phyloP scores from a whole-genome alignment of 2,113 vertebrate genomes.

The Nothocercus julius region DNA sequence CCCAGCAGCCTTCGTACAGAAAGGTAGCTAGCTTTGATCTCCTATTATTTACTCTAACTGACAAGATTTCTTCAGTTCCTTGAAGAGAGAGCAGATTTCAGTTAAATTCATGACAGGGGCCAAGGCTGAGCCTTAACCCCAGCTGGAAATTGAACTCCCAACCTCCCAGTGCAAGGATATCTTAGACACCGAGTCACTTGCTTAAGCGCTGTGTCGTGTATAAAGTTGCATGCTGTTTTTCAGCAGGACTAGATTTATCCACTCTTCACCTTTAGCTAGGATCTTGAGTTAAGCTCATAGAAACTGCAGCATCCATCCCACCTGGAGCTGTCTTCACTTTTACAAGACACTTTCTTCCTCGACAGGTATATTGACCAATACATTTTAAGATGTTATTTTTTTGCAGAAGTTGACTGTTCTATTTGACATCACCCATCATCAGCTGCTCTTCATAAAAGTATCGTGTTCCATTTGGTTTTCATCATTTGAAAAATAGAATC shows the following conservation, averaged over 20 bases:
- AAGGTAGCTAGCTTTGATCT: slow-evolving; percentile 50
- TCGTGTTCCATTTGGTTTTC: background rate
- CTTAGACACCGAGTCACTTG: background rate
- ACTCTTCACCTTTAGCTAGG: background rate
- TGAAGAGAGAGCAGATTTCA: slow-evolving; percentile 18
- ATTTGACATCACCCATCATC: background rate
- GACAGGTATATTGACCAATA: background rate
- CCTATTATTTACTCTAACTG: slow-evolving; percentile 40
- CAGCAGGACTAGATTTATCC: background rate
- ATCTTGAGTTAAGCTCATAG: background rate
- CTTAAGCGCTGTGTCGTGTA: background rate
- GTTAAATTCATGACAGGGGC: background rate
- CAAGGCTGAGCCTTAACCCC: slow-evolving; percentile 2
- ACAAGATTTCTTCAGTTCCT: background rate
- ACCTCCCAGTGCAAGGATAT: background rate
- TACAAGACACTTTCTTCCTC: background rate
- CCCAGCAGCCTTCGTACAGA: background rate
- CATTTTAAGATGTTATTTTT: background rate
- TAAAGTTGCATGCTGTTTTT: background rate
- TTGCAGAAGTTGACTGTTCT: background rate
- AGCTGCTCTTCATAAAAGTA: background rate
- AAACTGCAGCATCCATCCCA: background rate
- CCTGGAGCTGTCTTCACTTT: background rate
- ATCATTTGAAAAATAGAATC: background rate
- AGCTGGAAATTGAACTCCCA: slow-evolving; percentile 17